phyloP scores from a whole-genome alignment of 1,140 invertebrate genomes.

The Asobara japonica region DNA sequence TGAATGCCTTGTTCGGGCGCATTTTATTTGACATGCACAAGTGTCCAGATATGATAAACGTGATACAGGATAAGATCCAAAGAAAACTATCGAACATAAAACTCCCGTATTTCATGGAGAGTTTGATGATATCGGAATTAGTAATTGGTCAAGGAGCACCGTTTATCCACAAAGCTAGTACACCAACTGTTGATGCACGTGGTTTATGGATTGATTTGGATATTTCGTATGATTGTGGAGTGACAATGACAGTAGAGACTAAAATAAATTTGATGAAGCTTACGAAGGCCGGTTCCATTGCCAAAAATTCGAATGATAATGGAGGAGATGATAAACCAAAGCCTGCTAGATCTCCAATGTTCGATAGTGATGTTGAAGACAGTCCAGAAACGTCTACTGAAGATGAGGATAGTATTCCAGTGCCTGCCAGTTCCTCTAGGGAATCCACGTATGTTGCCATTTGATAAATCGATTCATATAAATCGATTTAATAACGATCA shows the following conservation, averaged over 20 bases:
- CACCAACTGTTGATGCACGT: conserved; percentile 82
- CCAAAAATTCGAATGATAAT: conserved; percentile 40
- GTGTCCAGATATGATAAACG: conserved; percentile 71
- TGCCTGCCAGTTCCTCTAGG: conserved; percentile 48
- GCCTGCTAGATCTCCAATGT: conserved; percentile 68
- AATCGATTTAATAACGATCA: background rate
- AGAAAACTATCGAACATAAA: conserved; percentile 87
- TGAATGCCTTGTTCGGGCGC: conserved; percentile 81
- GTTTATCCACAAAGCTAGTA: conserved; percentile 77
- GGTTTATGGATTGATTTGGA: conserved; percentile 95
- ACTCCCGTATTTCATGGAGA: conserved; percentile 90
- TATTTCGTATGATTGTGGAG: conserved; percentile 87
- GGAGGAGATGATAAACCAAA: conserved; percentile 44
- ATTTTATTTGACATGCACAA: conserved; percentile 81
- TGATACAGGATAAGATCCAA: conserved; percentile 81
- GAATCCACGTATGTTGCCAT: conserved; percentile 55
- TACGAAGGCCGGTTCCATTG: conserved; percentile 59
- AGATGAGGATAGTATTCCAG: conserved; percentile 71
- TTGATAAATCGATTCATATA: background rate
- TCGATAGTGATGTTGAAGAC: conserved; percentile 89
- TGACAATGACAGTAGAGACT: conserved; percentile 92
- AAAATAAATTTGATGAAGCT: conserved; percentile 95
- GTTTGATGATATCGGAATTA: conserved; percentile 80
- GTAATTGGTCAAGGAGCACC: conserved; percentile 81
- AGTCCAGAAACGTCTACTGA: conserved; percentile 91